phyloP scores from a whole-genome alignment of 2,888 invertebrate genomes.

The Nycteola revayana region DNA sequence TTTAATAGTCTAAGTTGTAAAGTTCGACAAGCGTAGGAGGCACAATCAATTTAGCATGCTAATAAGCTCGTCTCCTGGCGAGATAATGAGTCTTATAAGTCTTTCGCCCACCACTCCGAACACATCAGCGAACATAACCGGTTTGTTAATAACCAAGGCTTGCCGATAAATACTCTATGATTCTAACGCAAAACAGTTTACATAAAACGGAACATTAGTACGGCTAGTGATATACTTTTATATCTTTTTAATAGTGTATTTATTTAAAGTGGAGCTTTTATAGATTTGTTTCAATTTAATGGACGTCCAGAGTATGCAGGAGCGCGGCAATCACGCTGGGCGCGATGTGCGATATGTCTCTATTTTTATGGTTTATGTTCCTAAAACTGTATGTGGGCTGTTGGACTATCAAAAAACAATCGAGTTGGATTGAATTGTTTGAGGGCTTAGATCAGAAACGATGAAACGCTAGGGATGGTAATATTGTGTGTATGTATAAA shows the following conservation, averaged over 20 bases:
- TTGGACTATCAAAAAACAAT: conserved; percentile 29
- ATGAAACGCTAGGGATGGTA: conserved; percentile 5
- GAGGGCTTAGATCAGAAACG: conserved; percentile 8
- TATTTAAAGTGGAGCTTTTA: conserved; percentile 54
- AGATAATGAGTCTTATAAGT: conserved; percentile 51
- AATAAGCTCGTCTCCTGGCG: conserved; percentile 53
- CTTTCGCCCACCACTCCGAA: conserved; percentile 34
- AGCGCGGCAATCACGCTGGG: conserved; percentile 46
- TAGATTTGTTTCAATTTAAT: conserved; percentile 49
- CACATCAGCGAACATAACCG: conserved; percentile 32
- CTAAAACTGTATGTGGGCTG: conserved; percentile 47
- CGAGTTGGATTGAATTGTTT: conserved; percentile 25
- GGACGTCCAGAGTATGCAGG: conserved; percentile 36
- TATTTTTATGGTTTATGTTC: conserved; percentile 48
- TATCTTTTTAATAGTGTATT: conserved; percentile 54
- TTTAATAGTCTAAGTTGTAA: conserved; percentile 15
- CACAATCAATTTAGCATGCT: conserved; percentile 62
- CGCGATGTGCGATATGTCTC: conserved; percentile 40
- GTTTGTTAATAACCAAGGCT: conserved; percentile 35
- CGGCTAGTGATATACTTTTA: conserved; percentile 41
- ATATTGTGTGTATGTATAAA: too few relatives aligned
- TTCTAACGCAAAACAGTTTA: conserved; percentile 43
- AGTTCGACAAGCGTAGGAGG: conserved; percentile 45
- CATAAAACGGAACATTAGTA: conserved; percentile 42
- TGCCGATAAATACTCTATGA: conserved; percentile 43